phyloP scores from a whole-genome alignment of 2,888 invertebrate genomes.

The Rosalia funebris region DNA sequence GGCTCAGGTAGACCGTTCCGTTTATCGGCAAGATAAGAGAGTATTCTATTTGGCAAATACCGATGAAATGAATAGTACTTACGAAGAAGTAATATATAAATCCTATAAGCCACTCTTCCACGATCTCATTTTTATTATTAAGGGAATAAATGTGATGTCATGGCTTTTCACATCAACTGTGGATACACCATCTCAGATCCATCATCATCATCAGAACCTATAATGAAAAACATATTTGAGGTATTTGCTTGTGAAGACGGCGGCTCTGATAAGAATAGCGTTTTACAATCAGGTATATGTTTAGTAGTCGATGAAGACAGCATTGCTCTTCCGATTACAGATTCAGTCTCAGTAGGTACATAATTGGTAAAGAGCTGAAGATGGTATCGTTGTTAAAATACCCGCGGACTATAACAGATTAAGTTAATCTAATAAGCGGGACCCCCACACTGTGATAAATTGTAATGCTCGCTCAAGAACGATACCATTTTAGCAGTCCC shows the following conservation, averaged over 20 bases:
- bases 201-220: neutral
- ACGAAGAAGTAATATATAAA: too few species aligned
- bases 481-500: slow-evolving; percentile 37
- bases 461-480: slow-evolving; percentile 36
- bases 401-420: slow-evolving; percentile 57
- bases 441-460: slow-evolving; percentile 56
- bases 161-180: too few species aligned
- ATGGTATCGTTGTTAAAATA: slow-evolving; percentile 50
- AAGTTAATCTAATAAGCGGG: slow-evolving; percentile 59
- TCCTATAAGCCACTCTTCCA: too few species aligned
- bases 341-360: slow-evolving; percentile 54
- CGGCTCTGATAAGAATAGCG: slow-evolving; percentile 12
- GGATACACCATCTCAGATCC: too few species aligned
- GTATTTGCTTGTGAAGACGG: slow-evolving; percentile 2
- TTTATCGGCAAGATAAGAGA: too few species aligned
- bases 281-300: slow-evolving; percentile 21
- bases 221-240: slow-evolving; percentile 11
- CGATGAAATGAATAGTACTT: too few species aligned
- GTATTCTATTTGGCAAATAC: too few species aligned
- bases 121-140: too few species aligned
- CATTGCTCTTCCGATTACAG: slow-evolving; percentile 39
- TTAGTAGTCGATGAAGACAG: slow-evolving; percentile 28
- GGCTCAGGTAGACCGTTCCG: too few species aligned
- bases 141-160: too few species aligned
- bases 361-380: slow-evolving; percentile 57